These are phyloP conservation scores for Stigmatopora argus DNA, from an alignment of 2,113 vertebrate genomes.

Conservation along the genomic window DNA sequence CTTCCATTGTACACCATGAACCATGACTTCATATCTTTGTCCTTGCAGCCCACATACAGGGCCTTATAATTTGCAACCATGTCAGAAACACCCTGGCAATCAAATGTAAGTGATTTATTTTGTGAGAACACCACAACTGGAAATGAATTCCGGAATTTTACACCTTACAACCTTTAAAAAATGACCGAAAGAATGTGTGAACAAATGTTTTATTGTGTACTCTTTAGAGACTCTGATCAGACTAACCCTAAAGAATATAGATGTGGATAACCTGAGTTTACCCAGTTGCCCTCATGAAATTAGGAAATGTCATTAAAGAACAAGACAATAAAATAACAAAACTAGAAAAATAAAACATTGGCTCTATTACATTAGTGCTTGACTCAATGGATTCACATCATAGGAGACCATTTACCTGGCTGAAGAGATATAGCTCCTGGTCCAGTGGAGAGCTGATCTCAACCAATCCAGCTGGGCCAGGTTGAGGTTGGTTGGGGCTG, in stretches of 20 bases:
- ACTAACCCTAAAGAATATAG: background rate
- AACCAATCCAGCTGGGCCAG: slow-evolving; percentile 74
- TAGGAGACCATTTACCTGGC: slow-evolving; percentile 48
- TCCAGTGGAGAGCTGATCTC: slow-evolving; percentile 90
- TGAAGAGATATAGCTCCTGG: slow-evolving; percentile 94
- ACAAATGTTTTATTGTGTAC: background rate
- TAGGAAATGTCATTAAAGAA: background rate
- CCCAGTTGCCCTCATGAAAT: no score
- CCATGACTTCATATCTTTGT: background rate
- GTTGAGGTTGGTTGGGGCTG: slow-evolving; percentile 82
- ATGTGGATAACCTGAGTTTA: background rate
- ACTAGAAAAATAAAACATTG: background rate
- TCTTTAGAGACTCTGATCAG: background rate
- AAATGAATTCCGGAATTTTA: no score
- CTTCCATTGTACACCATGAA: background rate
- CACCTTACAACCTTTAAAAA: no score
- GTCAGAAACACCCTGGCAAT: background rate
- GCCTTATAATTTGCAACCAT: background rate
- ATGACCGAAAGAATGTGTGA: no score
- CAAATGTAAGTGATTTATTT: no score
- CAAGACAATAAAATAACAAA: background rate
- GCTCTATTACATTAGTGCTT: background rate
- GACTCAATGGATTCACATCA: background rate
- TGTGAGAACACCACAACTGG: no score
- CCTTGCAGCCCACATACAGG: background rate